phyloP scores from a whole-genome alignment of 1,140 invertebrate species.

The Ostrea denselamellosa region DNA sequence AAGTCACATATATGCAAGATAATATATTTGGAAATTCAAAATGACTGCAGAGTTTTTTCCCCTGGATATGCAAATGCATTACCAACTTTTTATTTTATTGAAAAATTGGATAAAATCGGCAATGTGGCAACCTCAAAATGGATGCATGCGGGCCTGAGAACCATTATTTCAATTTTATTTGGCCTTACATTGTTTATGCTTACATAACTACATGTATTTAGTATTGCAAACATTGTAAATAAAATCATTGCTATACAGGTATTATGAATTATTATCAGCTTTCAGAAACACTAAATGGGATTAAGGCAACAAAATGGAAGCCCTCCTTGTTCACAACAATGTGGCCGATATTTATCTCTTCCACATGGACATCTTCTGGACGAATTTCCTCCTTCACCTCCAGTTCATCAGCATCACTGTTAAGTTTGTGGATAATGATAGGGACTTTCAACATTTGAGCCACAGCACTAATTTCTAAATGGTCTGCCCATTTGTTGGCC shows the following conservation, averaged over 20 bases:
- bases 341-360: not conserved
- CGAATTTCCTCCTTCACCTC: slow-evolving; percentile 13
- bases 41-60: too few relatives aligned
- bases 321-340: slow-evolving; percentile 16
- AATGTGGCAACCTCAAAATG: too few relatives aligned
- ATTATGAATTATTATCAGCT: not conserved
- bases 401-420: not conserved
- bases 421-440: not conserved
- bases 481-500: slow-evolving; percentile 14
- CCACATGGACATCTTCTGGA: not conserved
- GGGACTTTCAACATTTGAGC: slow-evolving; percentile 1
- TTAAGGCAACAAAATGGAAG: slow-evolving; percentile 21
- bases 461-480: slow-evolving; percentile 16
- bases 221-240: not conserved
- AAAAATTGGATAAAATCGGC: too few relatives aligned
- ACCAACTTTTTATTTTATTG: too few relatives aligned
- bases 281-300: not conserved
- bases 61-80: too few relatives aligned
- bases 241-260: not conserved
- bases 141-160: too few relatives aligned
- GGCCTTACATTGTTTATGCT: not conserved
- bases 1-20: too few relatives aligned
- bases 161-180: too few relatives aligned
- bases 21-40: too few relatives aligned
- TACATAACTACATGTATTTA: not conserved